phyloP scores from a whole-genome alignment of 2,113 vertebrate genomes.

The Chitala chitala region DNA sequence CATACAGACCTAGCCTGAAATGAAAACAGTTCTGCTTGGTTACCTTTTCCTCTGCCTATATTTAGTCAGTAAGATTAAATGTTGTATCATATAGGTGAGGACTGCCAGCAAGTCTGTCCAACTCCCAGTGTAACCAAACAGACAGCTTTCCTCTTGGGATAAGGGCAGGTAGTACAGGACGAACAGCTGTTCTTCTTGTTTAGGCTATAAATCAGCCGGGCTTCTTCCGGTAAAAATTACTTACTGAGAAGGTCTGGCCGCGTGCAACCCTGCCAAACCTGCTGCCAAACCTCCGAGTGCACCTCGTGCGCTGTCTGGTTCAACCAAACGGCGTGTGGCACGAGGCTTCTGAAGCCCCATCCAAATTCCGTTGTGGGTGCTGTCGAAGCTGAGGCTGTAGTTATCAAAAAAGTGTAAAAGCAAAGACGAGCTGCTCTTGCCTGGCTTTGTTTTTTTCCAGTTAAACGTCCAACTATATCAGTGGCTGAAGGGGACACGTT shows the following conservation, averaged over 20 bases:
- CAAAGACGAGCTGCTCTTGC: slow-evolving; percentile 7
- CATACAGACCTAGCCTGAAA: background rate
- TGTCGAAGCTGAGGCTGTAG: too few species aligned
- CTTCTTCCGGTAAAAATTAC: slow-evolving; percentile 36
- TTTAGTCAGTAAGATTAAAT: background rate
- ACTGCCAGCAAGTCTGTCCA: slow-evolving; percentile 26
- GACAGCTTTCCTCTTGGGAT: slow-evolving; percentile 48
- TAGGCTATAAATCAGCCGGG: slow-evolving; percentile 54
- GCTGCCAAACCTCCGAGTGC: slow-evolving; percentile 22
- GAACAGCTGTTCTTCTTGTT: slow-evolving; percentile 57
- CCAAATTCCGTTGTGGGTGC: background rate
- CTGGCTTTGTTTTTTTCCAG: background rate
- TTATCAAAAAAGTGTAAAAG: too few species aligned
- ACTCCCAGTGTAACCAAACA: slow-evolving; percentile 56
- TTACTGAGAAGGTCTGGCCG: slow-evolving; percentile 28
- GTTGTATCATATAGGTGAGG: slow-evolving; percentile 6
- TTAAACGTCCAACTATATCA: too few species aligned
- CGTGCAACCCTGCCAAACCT: slow-evolving; percentile 9
- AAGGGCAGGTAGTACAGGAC: slow-evolving; percentile 51
- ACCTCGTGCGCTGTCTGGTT: slow-evolving; percentile 12
- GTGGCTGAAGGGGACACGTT: too few species aligned
- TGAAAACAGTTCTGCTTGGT: background rate
- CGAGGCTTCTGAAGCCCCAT: background rate
- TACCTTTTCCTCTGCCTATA: background rate
- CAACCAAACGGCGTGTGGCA: background rate